These are phyloP conservation scores for Achlya flavicornis DNA, from an alignment of 2,888 invertebrate species.

Conservation along the genomic window DNA sequence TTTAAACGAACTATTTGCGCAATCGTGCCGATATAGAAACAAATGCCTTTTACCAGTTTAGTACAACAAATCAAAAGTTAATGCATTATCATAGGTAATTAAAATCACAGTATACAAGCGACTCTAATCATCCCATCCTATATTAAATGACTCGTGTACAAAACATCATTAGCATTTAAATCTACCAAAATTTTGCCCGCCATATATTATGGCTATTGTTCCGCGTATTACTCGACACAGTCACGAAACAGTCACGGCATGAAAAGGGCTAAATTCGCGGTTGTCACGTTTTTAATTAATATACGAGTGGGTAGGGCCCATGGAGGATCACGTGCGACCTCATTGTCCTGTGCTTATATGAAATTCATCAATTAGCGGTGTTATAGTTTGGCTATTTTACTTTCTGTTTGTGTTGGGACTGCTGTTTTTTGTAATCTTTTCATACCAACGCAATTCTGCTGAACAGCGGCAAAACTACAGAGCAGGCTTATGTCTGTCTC, in stretches of 20 bases:
- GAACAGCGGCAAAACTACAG: background rate
- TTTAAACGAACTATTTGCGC: no score
- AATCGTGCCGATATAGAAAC: no score
- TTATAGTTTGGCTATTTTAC: constrained; percentile 32
- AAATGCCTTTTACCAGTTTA: no score
- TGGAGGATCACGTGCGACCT: constrained; percentile 54
- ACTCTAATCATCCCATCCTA: background rate
- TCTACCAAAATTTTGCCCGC: constrained; percentile 39
- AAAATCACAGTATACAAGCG: background rate
- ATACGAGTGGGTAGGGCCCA: constrained; percentile 63
- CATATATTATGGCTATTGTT: constrained; percentile 44
- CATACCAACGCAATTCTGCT: background rate
- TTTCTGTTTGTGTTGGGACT: background rate
- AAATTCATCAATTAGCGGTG: constrained; percentile 68
- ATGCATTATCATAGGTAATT: background rate
- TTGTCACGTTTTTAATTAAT: constrained; percentile 81
- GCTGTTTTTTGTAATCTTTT: background rate
- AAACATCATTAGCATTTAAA: constrained; percentile 50
- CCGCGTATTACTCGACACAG: constrained; percentile 20
- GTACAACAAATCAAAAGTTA: background rate
- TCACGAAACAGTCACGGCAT: constrained; percentile 53
- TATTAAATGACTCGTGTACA: constrained; percentile 21
- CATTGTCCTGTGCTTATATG: constrained; percentile 53
- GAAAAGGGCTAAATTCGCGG: constrained; percentile 70
- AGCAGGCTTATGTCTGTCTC: background rate